Evolutionary conservation across 2,113 vertebrate species (phyloP), one percentile per base, ranked within the genome.

Genomic region (Diadophis punctatus): DNA sequence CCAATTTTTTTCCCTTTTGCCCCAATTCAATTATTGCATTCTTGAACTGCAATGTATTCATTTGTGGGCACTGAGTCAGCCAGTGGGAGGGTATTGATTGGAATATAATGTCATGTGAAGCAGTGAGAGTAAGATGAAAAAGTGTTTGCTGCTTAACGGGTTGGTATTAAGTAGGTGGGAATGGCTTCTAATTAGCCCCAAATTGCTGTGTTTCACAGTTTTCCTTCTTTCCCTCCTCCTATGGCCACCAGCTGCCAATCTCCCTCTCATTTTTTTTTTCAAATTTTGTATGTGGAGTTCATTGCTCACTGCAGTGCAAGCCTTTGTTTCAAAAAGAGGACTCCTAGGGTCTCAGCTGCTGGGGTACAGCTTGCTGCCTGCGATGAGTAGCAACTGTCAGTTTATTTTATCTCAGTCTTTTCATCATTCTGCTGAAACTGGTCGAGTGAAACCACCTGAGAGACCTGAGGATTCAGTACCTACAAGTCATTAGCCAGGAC

Each of bases 311-410:
- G 97, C 97, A 97, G 97, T 95, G 98, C 97, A 97, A 97, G 97
- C 97, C 98, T 98, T 98, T 98, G 98, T 98, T 98, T 98, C 96
- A 97, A 97, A 97, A 97, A 98, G 97, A 98, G 97, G 98, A 97
- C 97, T 98, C 97, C 97, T 96, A 96, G 98, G 98, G 98, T 98
- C 98, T 99, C 98, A 98, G 98, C 98, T 99, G 98, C 98, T 95
- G 96, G 98, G 98, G 98, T 98, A 97, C 98, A 98, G 98, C 98
- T 97, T 98, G 98, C 98, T 98, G 98, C 98, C 98, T 97, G 97
- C 98, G 96, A 98, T 98, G 98, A 99, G 98, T 98, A 99, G 98
- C 98, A 98, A 99, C 98, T 99, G 99, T 99, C 99, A 99, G 98
- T 98, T 99, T 98, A 98, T 99, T 99, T 99, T 99, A 99, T 98